Conservation (phyloP, 1,140 invertebrate species). For the Cecropterus lyciades region DNA sequence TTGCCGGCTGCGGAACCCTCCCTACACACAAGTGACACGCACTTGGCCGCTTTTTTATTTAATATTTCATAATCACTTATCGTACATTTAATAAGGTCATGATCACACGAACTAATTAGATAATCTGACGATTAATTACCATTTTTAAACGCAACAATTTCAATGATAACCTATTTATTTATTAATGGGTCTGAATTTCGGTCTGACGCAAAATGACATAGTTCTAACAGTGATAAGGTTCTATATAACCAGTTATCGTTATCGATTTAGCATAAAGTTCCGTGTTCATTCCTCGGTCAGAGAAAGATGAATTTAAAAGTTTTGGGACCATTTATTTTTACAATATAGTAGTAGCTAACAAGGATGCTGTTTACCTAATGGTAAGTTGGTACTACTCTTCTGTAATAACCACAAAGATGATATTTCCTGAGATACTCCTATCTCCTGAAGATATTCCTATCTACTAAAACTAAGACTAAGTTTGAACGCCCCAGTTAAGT, state of each 20-base stretch:
- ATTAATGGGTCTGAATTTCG: background rate
- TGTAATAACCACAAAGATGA: no score
- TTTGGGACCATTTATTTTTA: no score
- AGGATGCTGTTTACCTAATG: no score
- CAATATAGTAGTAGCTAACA: no score
- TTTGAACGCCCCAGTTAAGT: no score
- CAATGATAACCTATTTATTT: conserved; percentile 25
- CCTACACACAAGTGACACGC: no score
- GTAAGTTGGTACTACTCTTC: no score
- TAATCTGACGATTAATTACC: conserved; percentile 9
- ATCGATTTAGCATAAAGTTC: background rate
- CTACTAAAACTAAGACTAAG: no score
- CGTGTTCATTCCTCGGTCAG: background rate
- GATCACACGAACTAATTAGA: conserved; percentile 26
- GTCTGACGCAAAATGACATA: background rate
- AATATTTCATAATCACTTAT: conserved; percentile 1
- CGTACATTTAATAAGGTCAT: conserved; percentile 22
- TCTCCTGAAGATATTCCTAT: no score
- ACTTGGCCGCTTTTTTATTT: background rate
- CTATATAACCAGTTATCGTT: background rate
- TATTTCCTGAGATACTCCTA: no score
- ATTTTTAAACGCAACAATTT: conserved; percentile 15
- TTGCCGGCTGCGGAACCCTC: no score
- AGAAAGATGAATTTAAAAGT: no score
- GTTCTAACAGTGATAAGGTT: background rate